Percentiles rank a stretch among this genome's conserved stretches.
phyloP scores from a whole-genome alignment of 1,140 invertebrate species.

The Bombus waltoni region DNA sequence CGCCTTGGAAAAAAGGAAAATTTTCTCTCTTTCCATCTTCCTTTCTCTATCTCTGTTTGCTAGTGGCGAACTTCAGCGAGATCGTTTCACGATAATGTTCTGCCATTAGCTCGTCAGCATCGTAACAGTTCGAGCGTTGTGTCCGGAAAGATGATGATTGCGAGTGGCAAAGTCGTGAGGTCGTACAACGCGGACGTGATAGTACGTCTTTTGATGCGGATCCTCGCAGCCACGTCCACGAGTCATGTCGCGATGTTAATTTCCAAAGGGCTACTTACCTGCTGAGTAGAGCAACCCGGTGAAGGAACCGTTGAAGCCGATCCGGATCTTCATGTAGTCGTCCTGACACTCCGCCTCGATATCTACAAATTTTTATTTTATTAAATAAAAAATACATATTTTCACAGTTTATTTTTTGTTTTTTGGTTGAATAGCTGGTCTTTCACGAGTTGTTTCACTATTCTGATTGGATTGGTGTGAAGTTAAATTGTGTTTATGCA shows the following conservation, averaged over 20 bases:
- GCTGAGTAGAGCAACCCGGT: conserved; percentile 94
- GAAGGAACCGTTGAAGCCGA: conserved; percentile 96
- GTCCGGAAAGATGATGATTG: conserved; percentile 56
- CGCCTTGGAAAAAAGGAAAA: conserved; percentile 50
- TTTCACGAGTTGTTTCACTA: no score
- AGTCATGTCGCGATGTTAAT: conserved; percentile 17
- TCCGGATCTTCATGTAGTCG: conserved; percentile 96
- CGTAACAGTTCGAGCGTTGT: conserved; percentile 24
- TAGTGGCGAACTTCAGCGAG: conserved; percentile 10
- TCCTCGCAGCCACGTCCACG: neutral
- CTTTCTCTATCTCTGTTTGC: neutral
- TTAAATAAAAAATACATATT: neutral
- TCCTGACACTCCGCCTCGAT: conserved; percentile 97
- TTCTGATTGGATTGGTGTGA: no score
- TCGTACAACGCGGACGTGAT: conserved; percentile 34
- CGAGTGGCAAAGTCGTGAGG: conserved; percentile 34
- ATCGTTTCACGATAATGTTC: conserved; percentile 65
- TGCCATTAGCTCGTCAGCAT: conserved; percentile 64
- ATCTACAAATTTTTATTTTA: conserved; percentile 85
- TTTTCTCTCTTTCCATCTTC: conserved; percentile 21
- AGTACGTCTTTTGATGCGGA: conserved; percentile 32
- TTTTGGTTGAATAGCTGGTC: neutral
- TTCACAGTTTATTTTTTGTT: neutral
- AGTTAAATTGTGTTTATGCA: no score
- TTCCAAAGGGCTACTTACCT: conserved; percentile 82